Conservation (phyloP, 2,797 vertebrate genomes). For the Rhynchonycteris naso region DNA sequence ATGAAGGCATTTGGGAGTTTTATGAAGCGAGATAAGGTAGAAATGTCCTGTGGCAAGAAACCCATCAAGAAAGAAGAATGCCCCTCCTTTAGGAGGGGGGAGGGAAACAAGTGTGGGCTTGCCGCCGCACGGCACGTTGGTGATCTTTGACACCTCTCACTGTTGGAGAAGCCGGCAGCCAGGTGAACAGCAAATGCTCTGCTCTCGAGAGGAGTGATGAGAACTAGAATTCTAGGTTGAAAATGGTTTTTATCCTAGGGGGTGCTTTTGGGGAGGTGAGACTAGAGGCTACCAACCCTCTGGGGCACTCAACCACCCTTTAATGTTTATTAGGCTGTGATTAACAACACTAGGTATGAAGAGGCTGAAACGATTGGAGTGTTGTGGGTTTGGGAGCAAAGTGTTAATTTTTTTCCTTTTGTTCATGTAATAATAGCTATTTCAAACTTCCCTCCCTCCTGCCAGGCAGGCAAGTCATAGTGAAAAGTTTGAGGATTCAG, state of each 20-base stretch:
- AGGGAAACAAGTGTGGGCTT: conserved; percentile 23
- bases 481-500: neutral
- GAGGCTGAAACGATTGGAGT: neutral
- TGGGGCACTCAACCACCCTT: neutral
- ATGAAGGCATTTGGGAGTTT: conserved; percentile 68
- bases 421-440: neutral
- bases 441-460: neutral
- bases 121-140: conserved; percentile 16
- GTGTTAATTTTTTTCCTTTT: neutral
- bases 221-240: neutral
- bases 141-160: neutral
- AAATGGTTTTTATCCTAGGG: neutral
- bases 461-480: neutral
- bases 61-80: conserved; percentile 67
- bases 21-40: conserved; percentile 39
- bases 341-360: neutral
- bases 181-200: neutral
- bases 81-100: conserved; percentile 15
- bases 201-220: neutral
- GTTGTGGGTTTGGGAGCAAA: neutral
- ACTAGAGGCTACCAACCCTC: neutral
- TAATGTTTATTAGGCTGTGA: neutral
- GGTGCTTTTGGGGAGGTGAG: neutral
- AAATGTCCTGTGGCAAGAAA: conserved; percentile 67
- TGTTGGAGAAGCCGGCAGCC: neutral